Conservation (phyloP, 92 coral and sea anemone genomes). For the Phymanthus crucifer region DNA sequence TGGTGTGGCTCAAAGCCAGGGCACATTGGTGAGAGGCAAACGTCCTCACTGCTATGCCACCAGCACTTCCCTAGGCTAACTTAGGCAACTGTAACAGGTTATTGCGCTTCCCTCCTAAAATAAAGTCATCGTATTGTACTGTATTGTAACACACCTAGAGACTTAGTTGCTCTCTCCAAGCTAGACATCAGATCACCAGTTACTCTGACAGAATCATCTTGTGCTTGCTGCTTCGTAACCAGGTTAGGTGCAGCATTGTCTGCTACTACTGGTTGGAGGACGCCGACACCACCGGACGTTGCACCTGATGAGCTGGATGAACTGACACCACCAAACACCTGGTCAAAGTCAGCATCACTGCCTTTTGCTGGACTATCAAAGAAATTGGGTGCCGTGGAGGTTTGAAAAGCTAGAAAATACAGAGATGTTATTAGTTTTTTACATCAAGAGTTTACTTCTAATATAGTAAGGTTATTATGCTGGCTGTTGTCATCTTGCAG, state of each 20-base stretch:
- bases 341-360: constrained; percentile 57
- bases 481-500: background rate
- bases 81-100: too few relatives aligned
- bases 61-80: too few relatives aligned
- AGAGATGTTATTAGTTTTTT: background rate
- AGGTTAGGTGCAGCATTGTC: constrained; percentile 32
- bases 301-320: constrained; percentile 23
- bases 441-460: background rate
- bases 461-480: background rate
- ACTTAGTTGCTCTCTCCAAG: constrained; percentile 65
- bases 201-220: constrained; percentile 22
- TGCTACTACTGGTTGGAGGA: constrained; percentile 50
- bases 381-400: constrained; percentile 36
- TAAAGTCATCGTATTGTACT: too few relatives aligned
- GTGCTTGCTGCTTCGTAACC: constrained; percentile 37
- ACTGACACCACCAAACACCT: constrained; percentile 47
- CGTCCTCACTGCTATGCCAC: too few relatives aligned
- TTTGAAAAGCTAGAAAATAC: constrained; percentile 41
- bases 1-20: too few relatives aligned
- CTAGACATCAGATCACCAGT: constrained; percentile 60
- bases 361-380: constrained; percentile 32
- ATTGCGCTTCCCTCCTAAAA: too few relatives aligned
- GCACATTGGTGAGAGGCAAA: too few relatives aligned
- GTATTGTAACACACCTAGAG: constrained; percentile 74
- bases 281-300: constrained; percentile 20